A percentile compares a stretch with the other conserved stretches of the same genome.
Conservation (phyloP, 1,140 invertebrate species). For the Matsumurasca onukii region DNA sequence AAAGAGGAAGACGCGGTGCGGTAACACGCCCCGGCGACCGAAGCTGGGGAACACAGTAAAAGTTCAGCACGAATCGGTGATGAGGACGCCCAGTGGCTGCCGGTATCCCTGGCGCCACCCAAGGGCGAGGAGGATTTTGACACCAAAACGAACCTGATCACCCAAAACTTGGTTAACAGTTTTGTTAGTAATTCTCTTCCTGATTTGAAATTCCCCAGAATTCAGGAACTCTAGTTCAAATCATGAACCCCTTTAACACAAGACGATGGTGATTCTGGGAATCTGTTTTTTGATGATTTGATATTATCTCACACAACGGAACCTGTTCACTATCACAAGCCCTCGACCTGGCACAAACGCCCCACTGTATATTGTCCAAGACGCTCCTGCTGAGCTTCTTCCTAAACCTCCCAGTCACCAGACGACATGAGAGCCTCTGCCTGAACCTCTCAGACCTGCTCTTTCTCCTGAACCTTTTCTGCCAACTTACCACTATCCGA, state of each 20-base stretch:
- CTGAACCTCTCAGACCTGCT: not conserved
- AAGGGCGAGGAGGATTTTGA: constrained; percentile 14
- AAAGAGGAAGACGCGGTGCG: not conserved
- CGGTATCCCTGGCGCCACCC: constrained; percentile 19
- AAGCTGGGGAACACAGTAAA: not conserved
- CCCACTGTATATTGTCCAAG: constrained; percentile 38
- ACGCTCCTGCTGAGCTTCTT: constrained; percentile 34
- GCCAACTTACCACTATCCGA: constrained; percentile 20
- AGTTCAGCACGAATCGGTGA: not conserved
- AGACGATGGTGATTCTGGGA: constrained; percentile 5
- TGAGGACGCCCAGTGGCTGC: constrained; percentile 14
- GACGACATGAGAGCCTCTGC: not conserved
- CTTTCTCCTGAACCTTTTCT: constrained; percentile 5
- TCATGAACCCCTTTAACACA: not conserved
- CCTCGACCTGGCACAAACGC: not conserved
- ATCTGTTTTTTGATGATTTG: constrained; percentile 35
- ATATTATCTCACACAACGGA: constrained; percentile 32
- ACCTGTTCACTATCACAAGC: constrained; percentile 23
- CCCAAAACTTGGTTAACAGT: constrained; percentile 32
- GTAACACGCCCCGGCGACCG: no score
- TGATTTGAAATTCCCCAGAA: constrained; percentile 20
- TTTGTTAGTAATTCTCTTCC: constrained; percentile 37
- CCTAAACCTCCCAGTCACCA: constrained; percentile 34
- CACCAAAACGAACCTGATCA: constrained; percentile 2
- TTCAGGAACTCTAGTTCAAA: not conserved